Base-by-base conservation (phyloP, 2,888 invertebrate genomes). In the Stegophylla sp. region DNA sequence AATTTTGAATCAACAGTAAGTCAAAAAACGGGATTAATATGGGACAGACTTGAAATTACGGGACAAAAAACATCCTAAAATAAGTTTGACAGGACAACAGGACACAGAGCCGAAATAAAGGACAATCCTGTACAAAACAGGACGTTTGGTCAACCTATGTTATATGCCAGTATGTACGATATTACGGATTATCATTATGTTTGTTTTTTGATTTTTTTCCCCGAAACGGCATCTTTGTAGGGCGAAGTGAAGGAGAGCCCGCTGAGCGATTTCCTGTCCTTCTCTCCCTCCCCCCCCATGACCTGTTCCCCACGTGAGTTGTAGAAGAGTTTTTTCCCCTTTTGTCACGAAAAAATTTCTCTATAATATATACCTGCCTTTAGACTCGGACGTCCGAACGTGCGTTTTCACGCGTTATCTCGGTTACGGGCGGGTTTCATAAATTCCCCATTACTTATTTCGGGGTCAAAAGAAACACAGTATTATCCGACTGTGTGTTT, bases 391-490 rank as follows among this genome's bases (percentile, higher is more conserved):
- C 71, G 53, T 71, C 71, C 71, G 53, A 53, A 71, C 71, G 71
- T 71, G 71, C 71, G 48, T 71, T 71, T 71, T 53, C 71, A 56
- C 41, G 53, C 53, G 41, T 71, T 71, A 34, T 71, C 53, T 51
- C 17, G 17, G 41, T 64, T 41, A 10, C 10, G 20, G 26, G 26
- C n/a, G 5, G 4, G 10, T 3, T 26, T 0, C 26, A 26, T 26
- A 56, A 17, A 23, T 56, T n/a, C n/a, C n/a, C n/a, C n/a, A 23
- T 12, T 13, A 12, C 1, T 61, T n/a, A 9, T 64, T 41, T 41
- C 12, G 17, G 53, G 20, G n/a, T 34, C 51, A 34, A 53, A 20
- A 15, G 51, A 71, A 51, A 71, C 28, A 0, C 51, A 28, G 7
- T 34, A 34, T 34, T n/a, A n/a, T n/a, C n/a, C 34, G 34, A 34